phyloP scores from a whole-genome alignment of 2,797 vertebrate species.

The Takifugu ocellatus region DNA sequence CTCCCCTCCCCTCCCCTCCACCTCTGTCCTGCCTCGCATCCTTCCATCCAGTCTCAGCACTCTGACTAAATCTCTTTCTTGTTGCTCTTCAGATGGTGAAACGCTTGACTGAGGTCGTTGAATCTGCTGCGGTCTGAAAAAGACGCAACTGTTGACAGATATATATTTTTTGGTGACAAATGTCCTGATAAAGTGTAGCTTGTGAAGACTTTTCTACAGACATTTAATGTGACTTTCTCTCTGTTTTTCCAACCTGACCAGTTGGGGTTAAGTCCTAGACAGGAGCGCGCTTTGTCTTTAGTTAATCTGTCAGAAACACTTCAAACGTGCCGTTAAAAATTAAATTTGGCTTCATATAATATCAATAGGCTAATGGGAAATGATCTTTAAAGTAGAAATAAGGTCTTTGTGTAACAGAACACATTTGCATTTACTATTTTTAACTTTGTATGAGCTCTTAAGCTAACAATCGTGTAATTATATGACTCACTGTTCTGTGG shows the following conservation, averaged over 20 bases:
- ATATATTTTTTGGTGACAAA: constrained; percentile 39
- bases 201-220: constrained; percentile 44
- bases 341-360: constrained; percentile 13
- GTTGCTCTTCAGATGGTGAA: constrained; percentile 30
- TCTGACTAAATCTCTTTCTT: constrained; percentile 34
- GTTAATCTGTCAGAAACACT: constrained; percentile 23
- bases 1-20: constrained; percentile 13
- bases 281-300: constrained; percentile 35
- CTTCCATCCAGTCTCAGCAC: constrained; percentile 16
- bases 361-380: no score
- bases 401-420: constrained; percentile 27
- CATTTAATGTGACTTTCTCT: constrained; percentile 37
- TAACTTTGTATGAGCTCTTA: background rate
- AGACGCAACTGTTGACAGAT: constrained; percentile 21
- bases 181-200: constrained; percentile 37
- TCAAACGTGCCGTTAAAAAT: constrained; percentile 8
- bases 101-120: constrained; percentile 10
- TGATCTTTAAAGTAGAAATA: constrained; percentile 14
- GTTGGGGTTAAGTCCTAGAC: constrained; percentile 33
- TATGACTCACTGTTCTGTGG: constrained; percentile 20
- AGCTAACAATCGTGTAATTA: constrained; percentile 18
- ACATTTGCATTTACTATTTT: background rate
- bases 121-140: constrained; percentile 19
- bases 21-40: constrained; percentile 14
- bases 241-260: constrained; percentile 34